These are phyloP conservation scores for Cryptomyrus ogoouensis DNA, from an alignment of 2,113 vertebrate species.

Conservation along the genomic window DNA sequence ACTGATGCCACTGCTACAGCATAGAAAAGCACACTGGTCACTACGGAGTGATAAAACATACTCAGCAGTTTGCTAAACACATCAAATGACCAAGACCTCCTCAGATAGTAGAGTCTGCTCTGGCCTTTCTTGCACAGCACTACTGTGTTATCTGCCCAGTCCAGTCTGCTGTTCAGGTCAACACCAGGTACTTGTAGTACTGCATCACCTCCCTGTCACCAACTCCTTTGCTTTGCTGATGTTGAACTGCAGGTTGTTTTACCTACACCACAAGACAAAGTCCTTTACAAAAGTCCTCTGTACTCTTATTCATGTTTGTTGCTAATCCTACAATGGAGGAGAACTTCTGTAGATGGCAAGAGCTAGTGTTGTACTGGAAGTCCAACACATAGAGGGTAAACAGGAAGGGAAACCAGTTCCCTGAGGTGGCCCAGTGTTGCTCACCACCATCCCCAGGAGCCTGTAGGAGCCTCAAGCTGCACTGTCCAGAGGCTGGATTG, in stretches of 20 bases:
- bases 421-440: too few species aligned
- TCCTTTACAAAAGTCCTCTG: not conserved
- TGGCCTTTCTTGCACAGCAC: not conserved
- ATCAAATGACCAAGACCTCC: too few species aligned
- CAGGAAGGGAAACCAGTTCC: too few species aligned
- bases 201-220: not conserved
- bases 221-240: not conserved
- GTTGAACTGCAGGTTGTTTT: not conserved
- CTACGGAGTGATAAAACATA: not conserved
- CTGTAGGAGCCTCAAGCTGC: too few species aligned
- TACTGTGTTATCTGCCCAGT: not conserved
- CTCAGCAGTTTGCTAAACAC: too few species aligned
- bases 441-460: too few species aligned
- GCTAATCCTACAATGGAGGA: not conserved
- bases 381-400: too few species aligned
- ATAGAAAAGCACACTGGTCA: not conserved
- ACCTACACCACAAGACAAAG: not conserved
- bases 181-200: not conserved
- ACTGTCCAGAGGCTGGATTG: too few species aligned
- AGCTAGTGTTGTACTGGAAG: too few species aligned
- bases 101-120: too few species aligned
- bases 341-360: too few species aligned
- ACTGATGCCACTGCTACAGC: not conserved
- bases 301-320: not conserved
- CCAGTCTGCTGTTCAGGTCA: not conserved